phyloP scores from a whole-genome alignment of 2,113 vertebrate genomes.

The Myotis brandtii region DNA sequence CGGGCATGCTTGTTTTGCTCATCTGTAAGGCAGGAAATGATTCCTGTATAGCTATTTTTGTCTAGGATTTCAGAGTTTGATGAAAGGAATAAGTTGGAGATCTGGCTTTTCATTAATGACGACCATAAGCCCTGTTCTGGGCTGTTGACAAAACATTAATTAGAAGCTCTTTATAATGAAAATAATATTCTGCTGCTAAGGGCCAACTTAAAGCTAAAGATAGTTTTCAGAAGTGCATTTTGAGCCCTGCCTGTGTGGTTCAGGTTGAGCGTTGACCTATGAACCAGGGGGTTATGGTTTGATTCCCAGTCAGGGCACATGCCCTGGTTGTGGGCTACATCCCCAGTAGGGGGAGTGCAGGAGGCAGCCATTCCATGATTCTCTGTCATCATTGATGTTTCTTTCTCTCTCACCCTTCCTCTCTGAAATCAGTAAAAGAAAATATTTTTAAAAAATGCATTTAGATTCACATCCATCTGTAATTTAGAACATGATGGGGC shows the following conservation, averaged over 20 bases:
- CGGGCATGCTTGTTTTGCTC: slow-evolving; percentile 31
- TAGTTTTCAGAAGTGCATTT: slow-evolving; percentile 50
- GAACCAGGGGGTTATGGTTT: too few relatives aligned
- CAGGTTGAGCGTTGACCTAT: too few relatives aligned
- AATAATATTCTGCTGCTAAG: slow-evolving; percentile 84
- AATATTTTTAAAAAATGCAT: slow-evolving; percentile 67
- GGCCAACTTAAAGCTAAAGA: slow-evolving; percentile 63
- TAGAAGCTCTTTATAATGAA: slow-evolving; percentile 84
- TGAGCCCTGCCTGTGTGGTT: too few relatives aligned
- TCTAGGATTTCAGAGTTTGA: slow-evolving; percentile 74
- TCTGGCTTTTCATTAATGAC: slow-evolving; percentile 82
- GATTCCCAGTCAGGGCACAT: too few relatives aligned
- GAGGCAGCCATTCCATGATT: too few relatives aligned
- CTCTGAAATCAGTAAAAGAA: too few relatives aligned
- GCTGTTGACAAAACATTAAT: slow-evolving; percentile 73
- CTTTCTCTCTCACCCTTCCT: too few relatives aligned
- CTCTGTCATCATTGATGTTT: too few relatives aligned
- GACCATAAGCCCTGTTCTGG: slow-evolving; percentile 71
- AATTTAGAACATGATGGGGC: slow-evolving; percentile 73
- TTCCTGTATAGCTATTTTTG: slow-evolving; percentile 74
- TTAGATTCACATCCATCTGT: slow-evolving; percentile 81
- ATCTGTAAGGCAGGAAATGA: slow-evolving; percentile 46
- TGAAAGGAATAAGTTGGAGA: slow-evolving; percentile 82
- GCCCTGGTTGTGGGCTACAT: too few relatives aligned
- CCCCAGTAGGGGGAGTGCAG: too few relatives aligned